Base-by-base conservation (phyloP, 2,888 invertebrate species). In the Epiblema foenella region DNA sequence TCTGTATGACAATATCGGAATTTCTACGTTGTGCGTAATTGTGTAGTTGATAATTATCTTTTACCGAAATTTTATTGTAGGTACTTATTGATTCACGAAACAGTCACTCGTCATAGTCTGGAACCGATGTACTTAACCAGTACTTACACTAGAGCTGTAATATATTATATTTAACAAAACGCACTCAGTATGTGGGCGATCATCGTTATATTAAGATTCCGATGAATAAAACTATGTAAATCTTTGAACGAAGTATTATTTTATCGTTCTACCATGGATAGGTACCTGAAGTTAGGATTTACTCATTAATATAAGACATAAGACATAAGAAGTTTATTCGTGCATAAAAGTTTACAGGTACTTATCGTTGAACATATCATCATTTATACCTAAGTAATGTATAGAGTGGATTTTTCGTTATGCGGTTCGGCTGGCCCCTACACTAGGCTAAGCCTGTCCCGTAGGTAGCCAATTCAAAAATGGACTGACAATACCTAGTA, bases 201-300 rank as follows among this genome's bases (percentile, higher is more conserved):
- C 87, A 85, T 88, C 89, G 88, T 85, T 81, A 87, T 84, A 84
- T 78, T 85, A 83, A 86, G 78, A 82, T 89, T 90, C 82, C 89
- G 90, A 83, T 89, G 89, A 91, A 88, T 90, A 91, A 87, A 86
- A 86, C 82, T 89, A 87, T 89, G 87, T 87, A 90, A 89, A 89
- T 79, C 77, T 79, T 75, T 49, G 65, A n/a, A 9, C 70, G 78
- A 72, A 71, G 78, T 84, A 85, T 83, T 69, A 74, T 77, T 75
- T 69, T 46, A 60, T 12, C 29, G 17, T 5, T 1, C 17, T 10
- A 46, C 46, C 46, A n/a, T n/a, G n/a, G n/a, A n/a, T n/a, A n/a
- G n/a, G n/a, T n/a, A n/a, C n/a, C n/a, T n/a, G n/a, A n/a, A n/a
- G n/a, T n/a, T n/a, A n/a, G n/a, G n/a, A n/a, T n/a, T n/a, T n/a